Evolutionary conservation across 2,113 vertebrate species (phyloP).

Genomic region (Chaetops frenatus): DNA sequence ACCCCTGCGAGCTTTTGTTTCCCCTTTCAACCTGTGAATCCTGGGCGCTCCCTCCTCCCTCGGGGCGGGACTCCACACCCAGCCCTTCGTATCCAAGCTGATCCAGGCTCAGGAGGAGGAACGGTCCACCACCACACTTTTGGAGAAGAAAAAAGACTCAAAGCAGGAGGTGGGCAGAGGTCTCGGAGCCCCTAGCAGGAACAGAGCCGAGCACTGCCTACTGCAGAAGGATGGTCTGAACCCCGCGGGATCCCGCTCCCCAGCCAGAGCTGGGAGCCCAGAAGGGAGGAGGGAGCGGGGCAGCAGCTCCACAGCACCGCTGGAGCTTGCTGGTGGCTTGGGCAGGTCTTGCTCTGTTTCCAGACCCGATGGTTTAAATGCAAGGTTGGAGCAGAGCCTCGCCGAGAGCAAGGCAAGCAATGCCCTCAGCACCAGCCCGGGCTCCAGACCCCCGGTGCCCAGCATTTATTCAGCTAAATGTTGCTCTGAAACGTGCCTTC

Average conservation of each 20-base stretch:
- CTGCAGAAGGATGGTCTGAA: background rate
- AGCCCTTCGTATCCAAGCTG: accelerated
- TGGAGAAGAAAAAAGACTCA: too few species aligned
- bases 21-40: background rate
- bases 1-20: accelerated
- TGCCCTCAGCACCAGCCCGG: background rate
- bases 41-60: background rate
- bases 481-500: background rate
- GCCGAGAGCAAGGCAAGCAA: accelerated
- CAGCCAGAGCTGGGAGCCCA: background rate
- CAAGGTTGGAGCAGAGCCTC: background rate
- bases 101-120: background rate
- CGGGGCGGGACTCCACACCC: background rate
- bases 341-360: background rate
- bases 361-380: background rate
- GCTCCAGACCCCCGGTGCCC: accelerated
- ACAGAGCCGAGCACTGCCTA: background rate
- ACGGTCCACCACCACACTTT: accelerated
- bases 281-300: background rate
- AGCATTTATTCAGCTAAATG: background rate
- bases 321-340: too few species aligned
- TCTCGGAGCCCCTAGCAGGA: background rate
- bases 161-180: background rate
- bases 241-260: accelerated
- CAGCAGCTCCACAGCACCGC: background rate